phyloP scores from a whole-genome alignment of 2,888 invertebrate species.

The Polydrusus tereticollis region DNA sequence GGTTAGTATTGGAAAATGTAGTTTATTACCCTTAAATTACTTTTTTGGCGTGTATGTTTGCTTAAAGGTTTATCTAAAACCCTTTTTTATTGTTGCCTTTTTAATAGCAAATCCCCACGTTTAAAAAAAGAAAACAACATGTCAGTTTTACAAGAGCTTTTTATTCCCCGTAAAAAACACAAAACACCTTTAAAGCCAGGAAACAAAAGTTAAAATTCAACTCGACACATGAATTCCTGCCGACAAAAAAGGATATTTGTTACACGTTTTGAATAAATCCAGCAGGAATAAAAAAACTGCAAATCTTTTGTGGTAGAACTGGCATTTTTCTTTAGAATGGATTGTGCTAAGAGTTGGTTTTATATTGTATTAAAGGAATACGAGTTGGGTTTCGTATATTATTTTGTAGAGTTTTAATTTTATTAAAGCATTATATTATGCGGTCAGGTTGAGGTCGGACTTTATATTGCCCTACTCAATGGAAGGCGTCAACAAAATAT shows the following conservation, averaged over 20 bases:
- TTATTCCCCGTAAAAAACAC: slow-evolving; percentile 31
- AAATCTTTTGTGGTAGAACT: slow-evolving; percentile 28
- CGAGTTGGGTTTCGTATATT: neutral
- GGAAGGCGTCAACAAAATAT: too few species aligned
- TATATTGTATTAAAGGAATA: neutral
- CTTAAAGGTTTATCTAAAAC: too few species aligned
- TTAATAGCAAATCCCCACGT: neutral
- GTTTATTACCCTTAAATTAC: too few species aligned
- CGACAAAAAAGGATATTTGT: slow-evolving; percentile 41
- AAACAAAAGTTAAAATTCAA: slow-evolving; percentile 45
- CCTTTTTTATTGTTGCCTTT: neutral
- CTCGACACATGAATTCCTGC: slow-evolving; percentile 37
- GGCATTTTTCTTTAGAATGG: slow-evolving; percentile 7
- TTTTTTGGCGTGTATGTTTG: too few species aligned
- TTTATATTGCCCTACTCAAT: too few species aligned
- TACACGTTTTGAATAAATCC: slow-evolving; percentile 42
- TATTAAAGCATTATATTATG: too few species aligned
- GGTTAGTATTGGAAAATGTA: too few species aligned
- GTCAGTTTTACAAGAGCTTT: slow-evolving; percentile 27
- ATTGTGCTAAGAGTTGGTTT: neutral
- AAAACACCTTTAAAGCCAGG: slow-evolving; percentile 36
- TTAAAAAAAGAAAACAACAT: slow-evolving; percentile 13
- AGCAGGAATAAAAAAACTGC: slow-evolving; percentile 11
- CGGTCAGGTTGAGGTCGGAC: too few species aligned
- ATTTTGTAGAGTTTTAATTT: neutral